Evolutionary conservation across 92 coral and sea anemone genomes (phyloP).

Genomic region (Scolanthus callimorphus): DNA sequence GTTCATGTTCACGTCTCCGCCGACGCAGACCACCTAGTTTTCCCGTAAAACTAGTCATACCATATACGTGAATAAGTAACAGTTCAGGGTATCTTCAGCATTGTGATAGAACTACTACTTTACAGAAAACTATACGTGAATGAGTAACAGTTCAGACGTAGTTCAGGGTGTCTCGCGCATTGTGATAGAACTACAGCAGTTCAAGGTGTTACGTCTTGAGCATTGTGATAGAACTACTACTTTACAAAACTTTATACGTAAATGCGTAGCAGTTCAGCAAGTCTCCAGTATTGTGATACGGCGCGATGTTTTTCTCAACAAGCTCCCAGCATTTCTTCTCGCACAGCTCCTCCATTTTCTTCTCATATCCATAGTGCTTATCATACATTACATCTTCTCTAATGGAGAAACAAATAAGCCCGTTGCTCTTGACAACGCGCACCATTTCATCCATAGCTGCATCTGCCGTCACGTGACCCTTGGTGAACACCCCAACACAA

Average conservation of each 20-base stretch:
- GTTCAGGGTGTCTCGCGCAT: too few relatives aligned
- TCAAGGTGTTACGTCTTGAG: too few relatives aligned
- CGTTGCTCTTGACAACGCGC: slow-evolving; percentile 82
- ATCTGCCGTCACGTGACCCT: slow-evolving; percentile 80
- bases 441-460: slow-evolving; percentile 95
- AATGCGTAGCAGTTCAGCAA: slow-evolving; percentile 53
- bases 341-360: slow-evolving; percentile 73
- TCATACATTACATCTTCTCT: slow-evolving; percentile 74
- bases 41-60: too few relatives aligned
- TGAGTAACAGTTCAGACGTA: too few relatives aligned
- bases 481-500: slow-evolving; percentile 76
- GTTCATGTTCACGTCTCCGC: too few relatives aligned
- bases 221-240: too few relatives aligned
- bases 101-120: too few relatives aligned
- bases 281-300: slow-evolving; percentile 61
- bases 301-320: slow-evolving; percentile 49
- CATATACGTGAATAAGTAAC: too few relatives aligned
- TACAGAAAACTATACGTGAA: too few relatives aligned
- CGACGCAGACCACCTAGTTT: too few relatives aligned
- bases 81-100: too few relatives aligned
- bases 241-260: slow-evolving; percentile 80
- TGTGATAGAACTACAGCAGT: too few relatives aligned
- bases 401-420: slow-evolving; percentile 84
- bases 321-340: slow-evolving; percentile 63
- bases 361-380: slow-evolving; percentile 62